These are phyloP conservation scores for Hydrophis major DNA, from an alignment of 2,797 vertebrate genomes.

Conservation along the genomic window DNA sequence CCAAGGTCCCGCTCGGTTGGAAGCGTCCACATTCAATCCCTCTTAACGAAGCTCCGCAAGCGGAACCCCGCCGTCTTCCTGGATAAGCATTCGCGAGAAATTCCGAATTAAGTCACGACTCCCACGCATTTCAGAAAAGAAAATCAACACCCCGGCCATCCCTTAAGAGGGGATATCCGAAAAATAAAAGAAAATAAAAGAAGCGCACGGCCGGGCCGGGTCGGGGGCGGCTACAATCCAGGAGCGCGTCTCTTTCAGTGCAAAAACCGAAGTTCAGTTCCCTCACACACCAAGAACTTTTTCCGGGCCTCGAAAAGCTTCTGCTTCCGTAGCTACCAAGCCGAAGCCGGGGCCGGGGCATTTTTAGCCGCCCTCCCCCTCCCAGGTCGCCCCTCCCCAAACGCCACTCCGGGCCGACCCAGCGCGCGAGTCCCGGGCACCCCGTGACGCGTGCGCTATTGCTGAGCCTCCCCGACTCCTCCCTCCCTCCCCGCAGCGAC, in stretches of 20 bases:
- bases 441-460: background rate
- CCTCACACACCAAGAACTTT: background rate
- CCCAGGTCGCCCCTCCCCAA: background rate
- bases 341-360: background rate
- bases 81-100: background rate
- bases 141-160: background rate
- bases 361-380: background rate
- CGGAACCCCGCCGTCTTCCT: background rate
- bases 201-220: background rate
- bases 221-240: background rate
- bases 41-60: background rate
- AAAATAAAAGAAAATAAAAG: background rate
- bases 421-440: background rate
- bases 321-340: background rate
- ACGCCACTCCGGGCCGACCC: background rate
- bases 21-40: background rate
- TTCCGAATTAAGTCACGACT: background rate
- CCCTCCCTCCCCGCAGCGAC: background rate
- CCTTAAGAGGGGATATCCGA: background rate
- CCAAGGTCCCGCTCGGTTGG: background rate
- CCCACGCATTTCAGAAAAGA: background rate
- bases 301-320: background rate
- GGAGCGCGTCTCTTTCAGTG: background rate
- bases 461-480: background rate
- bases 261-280: background rate